These are phyloP conservation scores for Rynchops niger DNA, from an alignment of 2,113 vertebrate genomes.

Conservation along the genomic window DNA sequence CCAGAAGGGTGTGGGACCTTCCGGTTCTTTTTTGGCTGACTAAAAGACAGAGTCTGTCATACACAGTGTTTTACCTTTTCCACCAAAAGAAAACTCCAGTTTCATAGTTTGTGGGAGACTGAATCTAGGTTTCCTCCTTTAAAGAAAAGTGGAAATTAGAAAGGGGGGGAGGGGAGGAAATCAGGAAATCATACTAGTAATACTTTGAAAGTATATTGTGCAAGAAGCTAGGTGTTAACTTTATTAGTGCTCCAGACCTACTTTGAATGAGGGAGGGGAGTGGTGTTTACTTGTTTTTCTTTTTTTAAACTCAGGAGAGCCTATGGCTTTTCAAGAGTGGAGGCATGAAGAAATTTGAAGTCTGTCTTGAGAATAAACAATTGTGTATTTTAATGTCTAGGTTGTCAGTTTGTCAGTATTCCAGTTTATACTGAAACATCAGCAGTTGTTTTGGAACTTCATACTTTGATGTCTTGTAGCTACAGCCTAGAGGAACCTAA, in stretches of 20 bases:
- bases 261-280: rapidly evolving
- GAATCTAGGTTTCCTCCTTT: background rate
- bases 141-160: background rate
- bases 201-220: background rate
- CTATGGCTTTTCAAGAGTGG: background rate
- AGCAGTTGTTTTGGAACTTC: background rate
- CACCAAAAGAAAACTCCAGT: background rate
- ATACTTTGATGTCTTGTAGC: background rate
- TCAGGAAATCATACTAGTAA: background rate
- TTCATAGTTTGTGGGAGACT: background rate
- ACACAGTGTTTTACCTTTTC: background rate
- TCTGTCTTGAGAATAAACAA: background rate
- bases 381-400: background rate
- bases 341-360: background rate
- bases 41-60: conserved; percentile 14
- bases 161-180: background rate
- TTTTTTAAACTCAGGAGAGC: background rate
- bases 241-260: background rate
- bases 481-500: background rate
- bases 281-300: background rate
- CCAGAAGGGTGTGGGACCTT: conserved; percentile 66
- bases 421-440: background rate
- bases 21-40: background rate
- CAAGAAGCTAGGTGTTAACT: background rate
- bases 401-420: background rate